Evolutionary conservation across 2,888 invertebrate species (phyloP).

Genomic region (Himalopsyche japonica): DNA sequence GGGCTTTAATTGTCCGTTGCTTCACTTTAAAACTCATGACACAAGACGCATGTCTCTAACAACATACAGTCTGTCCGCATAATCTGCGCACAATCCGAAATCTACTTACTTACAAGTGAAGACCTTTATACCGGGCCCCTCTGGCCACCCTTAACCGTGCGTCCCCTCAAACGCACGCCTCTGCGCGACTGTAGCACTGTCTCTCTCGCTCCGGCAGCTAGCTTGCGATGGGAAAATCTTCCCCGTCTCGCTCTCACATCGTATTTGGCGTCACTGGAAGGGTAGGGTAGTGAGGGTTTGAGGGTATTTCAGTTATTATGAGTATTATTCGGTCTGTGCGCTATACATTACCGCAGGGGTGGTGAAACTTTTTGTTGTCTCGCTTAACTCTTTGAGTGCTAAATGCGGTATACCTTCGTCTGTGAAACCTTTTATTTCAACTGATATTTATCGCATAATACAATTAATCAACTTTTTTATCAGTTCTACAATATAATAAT

Average conservation of each 20-base stretch:
- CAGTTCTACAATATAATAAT: too few species aligned
- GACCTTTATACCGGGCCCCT: slow-evolving; percentile 13
- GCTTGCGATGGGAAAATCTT: slow-evolving; percentile 13
- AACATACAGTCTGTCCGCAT: neutral
- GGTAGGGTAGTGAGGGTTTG: slow-evolving; percentile 6
- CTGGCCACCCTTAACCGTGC: neutral
- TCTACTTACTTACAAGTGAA: slow-evolving; percentile 31
- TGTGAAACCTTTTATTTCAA: too few species aligned
- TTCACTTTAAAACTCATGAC: neutral
- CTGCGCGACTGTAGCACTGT: slow-evolving; percentile 4
- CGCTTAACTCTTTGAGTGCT: neutral
- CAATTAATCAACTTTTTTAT: too few species aligned
- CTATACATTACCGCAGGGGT: slow-evolving; percentile 27
- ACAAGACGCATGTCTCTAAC: neutral
- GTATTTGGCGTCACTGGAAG: neutral
- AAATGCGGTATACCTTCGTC: neutral
- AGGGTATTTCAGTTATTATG: slow-evolving; percentile 30
- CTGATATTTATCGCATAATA: too few species aligned
- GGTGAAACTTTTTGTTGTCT: neutral
- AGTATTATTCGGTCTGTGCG: slow-evolving; percentile 37
- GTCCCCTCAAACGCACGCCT: neutral
- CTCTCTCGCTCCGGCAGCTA: slow-evolving; percentile 6
- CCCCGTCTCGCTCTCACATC: slow-evolving; percentile 21
- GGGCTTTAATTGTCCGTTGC: neutral
- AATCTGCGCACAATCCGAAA: slow-evolving; percentile 16